Base-by-base conservation (phyloP, 2,797 vertebrate genomes). In the Hippoglossus hippoglossus region DNA sequence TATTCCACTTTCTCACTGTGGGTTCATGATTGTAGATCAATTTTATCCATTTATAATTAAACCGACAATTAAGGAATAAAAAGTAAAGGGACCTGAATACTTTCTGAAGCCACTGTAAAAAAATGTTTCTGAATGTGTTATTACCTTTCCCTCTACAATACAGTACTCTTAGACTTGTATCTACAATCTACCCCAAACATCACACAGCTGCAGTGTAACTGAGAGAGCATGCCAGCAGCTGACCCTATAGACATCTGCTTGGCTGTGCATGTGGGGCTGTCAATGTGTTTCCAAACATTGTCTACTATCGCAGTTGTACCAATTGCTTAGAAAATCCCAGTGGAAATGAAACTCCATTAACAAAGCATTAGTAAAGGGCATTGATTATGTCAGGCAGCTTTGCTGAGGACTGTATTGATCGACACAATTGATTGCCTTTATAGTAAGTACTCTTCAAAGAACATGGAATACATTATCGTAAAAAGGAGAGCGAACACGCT, bases 301-400 rank as follows among this genome's bases (percentile, higher is more conserved):
- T 59, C 50, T 50, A 28, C 71, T 81, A 63, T 53, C 63, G 60
- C 75, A 67, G 52, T 5, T 61, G 21, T 59, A 49, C 26, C 11
- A 44, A 75, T 81, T 73, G 10, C 54, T 67, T 24, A 11, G 22
- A 21, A 73, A 73, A 21, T 62, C 82, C 78, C 51, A 24, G 31
- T 36, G 71, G 75, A 81, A 63, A 68, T 31, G 1, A 53, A 52
- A 71, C 49, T 75, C 78, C 73, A 88, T 88, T 82, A 86, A 73
- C 56, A 31, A 7, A 54, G 68, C 73, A 83, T 88, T 72, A 83
- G 73, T 39, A 53, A 68, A 63, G 34, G 31, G 25, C 69, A 79
- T 74, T 28, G 73, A 82, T 46, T 36, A 55, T 3, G 39, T 58
- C 68, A 24, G 67, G 52, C 76, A 57, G 61, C 50, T 59, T 53